Evolutionary conservation across 2,888 invertebrate species (phyloP), one percentile per base, ranked within the genome.

Genomic region (Ectemnius continuus): DNA sequence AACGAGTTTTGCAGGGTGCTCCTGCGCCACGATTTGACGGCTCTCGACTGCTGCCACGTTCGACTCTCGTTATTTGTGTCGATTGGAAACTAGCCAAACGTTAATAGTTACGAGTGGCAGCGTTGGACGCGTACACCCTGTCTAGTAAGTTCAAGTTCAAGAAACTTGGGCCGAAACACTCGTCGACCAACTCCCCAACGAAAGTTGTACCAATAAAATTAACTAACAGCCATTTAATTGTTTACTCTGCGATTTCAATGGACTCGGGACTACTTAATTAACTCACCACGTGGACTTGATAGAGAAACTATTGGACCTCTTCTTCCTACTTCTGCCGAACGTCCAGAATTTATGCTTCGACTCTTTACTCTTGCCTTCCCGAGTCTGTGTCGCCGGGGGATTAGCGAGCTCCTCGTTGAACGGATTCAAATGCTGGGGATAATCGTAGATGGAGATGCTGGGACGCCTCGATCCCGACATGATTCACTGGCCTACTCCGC

Each of bases 401-500:
- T 67, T 79, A 23, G 70, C 57, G 58, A 79, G 76, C 67, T 94
- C 94, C 83, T 95, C 95, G 79, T 93, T 93, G 89, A 95, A 95
- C 23, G 95, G 95, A 91, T 95, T 95, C 78, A 95, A 92, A 89
- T 95, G 95, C 87, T 95, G 95, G 60, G 95, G 95, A 90, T 95
- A 95, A 89, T 95, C 94, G 88, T 94, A 92, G 84, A 94, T 93
- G 62, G 94, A 94, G 79, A 92, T 83, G 65, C 87, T 88, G 52
- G 92, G 90, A 88, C 93, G 92, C 82, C 93, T 84, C 69, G 92
- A 87, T 79, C 88, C 90, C 77, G 92, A 91, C 90, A 87, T 87
- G 74, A 73, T 77, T 73, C 67, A 61, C 69, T 23, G 1, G 23
- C 2, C 23, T 23, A 23, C 2, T 23, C 23, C 23, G 2, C 18